phyloP scores from a whole-genome alignment of 2,888 invertebrate genomes.

The Aspidiotus destructor region DNA sequence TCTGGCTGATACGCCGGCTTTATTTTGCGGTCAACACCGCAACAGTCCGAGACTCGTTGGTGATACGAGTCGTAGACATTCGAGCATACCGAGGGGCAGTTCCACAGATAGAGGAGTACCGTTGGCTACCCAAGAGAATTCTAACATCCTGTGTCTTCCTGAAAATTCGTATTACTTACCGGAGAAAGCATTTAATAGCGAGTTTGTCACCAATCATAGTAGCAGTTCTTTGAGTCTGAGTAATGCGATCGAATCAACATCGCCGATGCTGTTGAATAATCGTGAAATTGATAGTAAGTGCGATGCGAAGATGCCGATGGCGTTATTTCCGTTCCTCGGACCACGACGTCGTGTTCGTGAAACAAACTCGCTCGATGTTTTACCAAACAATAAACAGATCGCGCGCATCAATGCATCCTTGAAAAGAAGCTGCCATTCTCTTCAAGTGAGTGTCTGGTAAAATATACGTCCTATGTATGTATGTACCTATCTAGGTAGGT shows the following conservation, averaged over 20 bases:
- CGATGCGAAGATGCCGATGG: conserved; percentile 28
- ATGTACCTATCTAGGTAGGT: no score
- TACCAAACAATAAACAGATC: conserved; percentile 46
- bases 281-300: not conserved
- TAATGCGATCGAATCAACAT: not conserved
- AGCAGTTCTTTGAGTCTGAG: not conserved
- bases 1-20: conserved; percentile 61
- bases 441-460: conserved; percentile 39
- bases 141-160: conserved; percentile 17
- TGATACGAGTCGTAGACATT: conserved; percentile 53
- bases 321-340: conserved; percentile 32
- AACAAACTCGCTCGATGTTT: conserved; percentile 50
- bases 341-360: conserved; percentile 33
- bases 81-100: conserved; percentile 53
- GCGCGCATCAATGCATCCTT: conserved; percentile 35
- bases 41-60: conserved; percentile 64
- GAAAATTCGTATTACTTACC: conserved; percentile 26
- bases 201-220: not conserved
- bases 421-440: conserved; percentile 40
- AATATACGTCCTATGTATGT: no score
- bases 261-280: not conserved
- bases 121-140: conserved; percentile 22
- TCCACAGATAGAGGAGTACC: conserved; percentile 42
- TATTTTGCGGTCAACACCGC: conserved; percentile 67
- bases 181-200: conserved; percentile 1